Percentiles rank a stretch among this genome's conserved stretches.
These are phyloP conservation scores for Ardeotis arabs DNA, from an alignment of 2,113 vertebrate genomes.

Conservation along the genomic window DNA sequence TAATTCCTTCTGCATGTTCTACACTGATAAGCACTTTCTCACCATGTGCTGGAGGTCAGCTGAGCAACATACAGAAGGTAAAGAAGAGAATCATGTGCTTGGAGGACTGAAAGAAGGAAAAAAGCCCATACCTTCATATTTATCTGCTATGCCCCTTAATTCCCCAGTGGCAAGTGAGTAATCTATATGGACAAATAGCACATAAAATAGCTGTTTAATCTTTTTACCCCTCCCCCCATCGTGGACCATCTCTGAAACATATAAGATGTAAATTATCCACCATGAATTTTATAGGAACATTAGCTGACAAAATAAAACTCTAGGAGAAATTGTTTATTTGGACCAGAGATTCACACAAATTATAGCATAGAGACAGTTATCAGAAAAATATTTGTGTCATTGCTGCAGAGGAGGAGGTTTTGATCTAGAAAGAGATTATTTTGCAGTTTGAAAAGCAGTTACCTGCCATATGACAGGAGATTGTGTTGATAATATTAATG, in stretches of 20 bases:
- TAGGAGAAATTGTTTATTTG: neutral
- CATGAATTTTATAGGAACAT: neutral
- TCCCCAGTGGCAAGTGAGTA: neutral
- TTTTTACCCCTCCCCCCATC: neutral
- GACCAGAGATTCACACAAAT: neutral
- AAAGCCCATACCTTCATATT: neutral
- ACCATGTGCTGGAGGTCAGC: neutral
- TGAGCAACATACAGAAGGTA: neutral
- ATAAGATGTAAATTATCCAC: neutral
- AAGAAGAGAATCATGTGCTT: neutral
- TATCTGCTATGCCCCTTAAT: neutral
- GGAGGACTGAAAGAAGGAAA: neutral
- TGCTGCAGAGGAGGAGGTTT: neutral
- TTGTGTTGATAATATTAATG: conserved; percentile 24
- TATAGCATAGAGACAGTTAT: neutral
- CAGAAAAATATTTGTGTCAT: conserved; percentile 13
- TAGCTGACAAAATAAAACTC: neutral
- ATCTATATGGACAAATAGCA: neutral
- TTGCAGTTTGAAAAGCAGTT: conserved; percentile 26
- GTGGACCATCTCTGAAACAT: neutral
- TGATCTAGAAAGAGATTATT: conserved; percentile 4
- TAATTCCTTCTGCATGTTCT: conserved; percentile 28
- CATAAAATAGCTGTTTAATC: conserved; percentile 5
- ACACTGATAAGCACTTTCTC: conserved; percentile 29
- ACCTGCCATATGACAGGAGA: conserved; percentile 1